These are phyloP conservation scores for Agonum fuliginosum DNA, from an alignment of 2,888 invertebrate genomes.

Conservation along the genomic window DNA sequence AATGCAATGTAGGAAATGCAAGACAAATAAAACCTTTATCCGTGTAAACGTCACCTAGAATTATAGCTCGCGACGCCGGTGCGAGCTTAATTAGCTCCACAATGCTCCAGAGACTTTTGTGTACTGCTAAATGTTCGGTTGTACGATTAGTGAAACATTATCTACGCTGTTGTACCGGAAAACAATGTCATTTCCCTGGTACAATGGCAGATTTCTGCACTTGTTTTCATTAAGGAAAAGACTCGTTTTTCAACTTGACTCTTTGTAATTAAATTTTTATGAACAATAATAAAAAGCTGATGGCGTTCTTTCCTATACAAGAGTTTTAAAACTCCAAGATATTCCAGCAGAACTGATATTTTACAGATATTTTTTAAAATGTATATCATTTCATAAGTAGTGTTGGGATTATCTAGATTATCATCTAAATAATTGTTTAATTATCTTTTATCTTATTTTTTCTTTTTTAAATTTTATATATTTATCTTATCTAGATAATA, in stretches of 20 bases:
- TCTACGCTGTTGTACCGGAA: constrained; percentile 19
- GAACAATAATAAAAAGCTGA: neutral
- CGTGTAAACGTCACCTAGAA: constrained; percentile 20
- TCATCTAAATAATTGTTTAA: too few species aligned
- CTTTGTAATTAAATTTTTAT: constrained; percentile 27
- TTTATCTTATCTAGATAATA: too few species aligned
- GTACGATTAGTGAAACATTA: constrained; percentile 46
- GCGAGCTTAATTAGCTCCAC: constrained; percentile 36
- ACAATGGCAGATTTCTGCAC: constrained; percentile 38
- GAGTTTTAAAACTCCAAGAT: too few species aligned
- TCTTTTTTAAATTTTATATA: too few species aligned
- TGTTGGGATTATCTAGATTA: too few species aligned
- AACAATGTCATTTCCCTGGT: constrained; percentile 21
- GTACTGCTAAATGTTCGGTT: constrained; percentile 22
- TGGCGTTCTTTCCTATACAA: too few species aligned
- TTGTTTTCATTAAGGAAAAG: constrained; percentile 30
- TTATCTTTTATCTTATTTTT: too few species aligned
- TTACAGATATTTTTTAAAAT: too few species aligned
- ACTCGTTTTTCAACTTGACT: constrained; percentile 1
- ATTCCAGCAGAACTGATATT: too few species aligned
- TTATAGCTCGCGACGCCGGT: constrained; percentile 23
- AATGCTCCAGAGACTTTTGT: constrained; percentile 26
- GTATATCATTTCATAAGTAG: too few species aligned
- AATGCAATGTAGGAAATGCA: neutral
- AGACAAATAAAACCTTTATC: neutral